Conservation (phyloP, 2,113 vertebrate genomes). For the Oxyruncus cristatus region DNA sequence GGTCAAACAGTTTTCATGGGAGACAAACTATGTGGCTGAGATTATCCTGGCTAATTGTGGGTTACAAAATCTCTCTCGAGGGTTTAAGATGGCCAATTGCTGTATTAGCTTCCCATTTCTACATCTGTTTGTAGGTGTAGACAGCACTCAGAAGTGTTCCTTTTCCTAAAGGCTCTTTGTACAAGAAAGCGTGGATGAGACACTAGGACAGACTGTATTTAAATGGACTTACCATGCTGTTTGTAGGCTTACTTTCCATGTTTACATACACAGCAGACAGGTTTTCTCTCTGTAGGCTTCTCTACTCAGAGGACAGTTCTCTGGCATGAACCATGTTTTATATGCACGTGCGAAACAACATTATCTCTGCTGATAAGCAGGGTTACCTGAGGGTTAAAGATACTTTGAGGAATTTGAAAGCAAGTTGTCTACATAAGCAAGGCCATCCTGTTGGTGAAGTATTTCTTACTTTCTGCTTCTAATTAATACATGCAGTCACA, state of each 20-base stretch:
- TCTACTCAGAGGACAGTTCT: neutral
- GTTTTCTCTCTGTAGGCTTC: neutral
- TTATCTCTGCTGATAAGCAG: neutral
- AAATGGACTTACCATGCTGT: neutral
- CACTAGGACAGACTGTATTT: neutral
- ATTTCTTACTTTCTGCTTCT: neutral
- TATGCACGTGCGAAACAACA: neutral
- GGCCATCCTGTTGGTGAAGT: neutral
- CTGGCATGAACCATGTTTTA: neutral
- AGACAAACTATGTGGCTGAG: neutral
- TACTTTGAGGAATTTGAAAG: neutral
- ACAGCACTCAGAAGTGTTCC: neutral
- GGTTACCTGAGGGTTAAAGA: neutral
- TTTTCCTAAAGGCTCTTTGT: neutral
- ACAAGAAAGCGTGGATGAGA: neutral
- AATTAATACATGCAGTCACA: neutral
- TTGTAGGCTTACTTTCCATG: rapidly evolving
- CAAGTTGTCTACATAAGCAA: neutral
- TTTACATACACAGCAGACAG: neutral
- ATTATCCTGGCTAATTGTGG: neutral
- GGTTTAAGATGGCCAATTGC: neutral
- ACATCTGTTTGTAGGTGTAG: slow-evolving; percentile 49
- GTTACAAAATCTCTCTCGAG: neutral
- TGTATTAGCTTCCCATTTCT: neutral
- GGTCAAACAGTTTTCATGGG: neutral